Base-by-base conservation (phyloP, 1,140 invertebrate genomes). In the Ceratoteleas bidentatus region DNA sequence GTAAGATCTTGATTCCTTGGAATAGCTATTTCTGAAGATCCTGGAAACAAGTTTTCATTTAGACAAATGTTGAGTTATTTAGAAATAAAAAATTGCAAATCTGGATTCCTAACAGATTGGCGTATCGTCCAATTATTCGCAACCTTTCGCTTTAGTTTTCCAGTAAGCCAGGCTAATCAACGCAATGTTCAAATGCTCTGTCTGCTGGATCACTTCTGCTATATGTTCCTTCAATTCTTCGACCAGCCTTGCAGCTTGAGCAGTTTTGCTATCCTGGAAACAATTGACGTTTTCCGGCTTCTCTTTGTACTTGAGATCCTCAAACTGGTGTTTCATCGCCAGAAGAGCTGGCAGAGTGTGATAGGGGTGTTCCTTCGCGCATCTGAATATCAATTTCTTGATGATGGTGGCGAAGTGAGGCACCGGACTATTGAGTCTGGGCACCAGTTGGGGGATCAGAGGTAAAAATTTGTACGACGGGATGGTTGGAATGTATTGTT, bases 341-440 rank as follows among this genome's bases (percentile, higher is more conserved):
- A 98, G 91, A n/a, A 98, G 87, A 14, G 96, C 93, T 0, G 96
- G 96, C 11, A 99, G 88, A 0, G 96, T 95, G 84, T 99, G 97
- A 89, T 98, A 95, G 0, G 97, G 97, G 92, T 99, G 97, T 33
- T 98, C 95, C 13, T 91, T 87, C 0, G 94, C 93, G 86, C 96
- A 96, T 73, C 92, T 92, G 43, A 93, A 92, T 88, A 94, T 90
- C 65, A 92, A 70, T 2, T 90, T 75, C 65, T 88, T 88, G 15
- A 94, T 87, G 58, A 90, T 91, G 0, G 84, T 38, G 4, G 87
- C 81, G 38, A 91, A 92, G 54, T 90, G 83, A 2, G 88, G 86
- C 11, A 87, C 85, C 45, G 72, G 9, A 36, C 89, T 86, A 11
- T 92, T 94, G 57, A 98, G 93, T 49, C 97, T 94, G 0, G 97